phyloP scores from a whole-genome alignment of 2,797 vertebrate species.

The Bothrops alternatus region DNA sequence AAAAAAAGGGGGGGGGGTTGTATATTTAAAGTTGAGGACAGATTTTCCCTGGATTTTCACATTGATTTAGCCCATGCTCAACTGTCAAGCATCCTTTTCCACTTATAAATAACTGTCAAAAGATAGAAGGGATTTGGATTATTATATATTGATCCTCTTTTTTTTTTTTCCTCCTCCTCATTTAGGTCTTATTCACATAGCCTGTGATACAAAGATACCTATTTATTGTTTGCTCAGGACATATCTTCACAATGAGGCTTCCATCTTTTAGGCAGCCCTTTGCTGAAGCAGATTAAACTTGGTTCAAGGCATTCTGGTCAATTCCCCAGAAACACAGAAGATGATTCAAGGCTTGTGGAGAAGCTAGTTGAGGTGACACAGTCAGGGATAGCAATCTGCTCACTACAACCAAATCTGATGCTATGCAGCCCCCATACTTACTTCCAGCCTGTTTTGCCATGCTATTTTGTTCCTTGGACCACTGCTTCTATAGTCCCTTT shows the following conservation, averaged over 20 bases:
- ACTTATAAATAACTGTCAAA: background rate
- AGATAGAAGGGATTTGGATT: background rate
- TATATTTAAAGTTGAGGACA: background rate
- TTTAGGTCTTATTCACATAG: background rate
- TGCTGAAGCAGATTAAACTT: background rate
- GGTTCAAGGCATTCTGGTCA: background rate
- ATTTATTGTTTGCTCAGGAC: background rate
- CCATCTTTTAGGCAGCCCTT: background rate
- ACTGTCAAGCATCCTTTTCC: background rate
- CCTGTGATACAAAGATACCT: background rate
- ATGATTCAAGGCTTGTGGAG: background rate
- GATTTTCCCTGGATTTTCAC: background rate
- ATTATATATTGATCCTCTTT: background rate
- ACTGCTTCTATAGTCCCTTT: background rate
- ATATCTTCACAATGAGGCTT: background rate
- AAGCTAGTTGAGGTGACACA: background rate
- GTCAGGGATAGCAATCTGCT: background rate
- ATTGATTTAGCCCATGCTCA: background rate
- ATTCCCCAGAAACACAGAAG: background rate
- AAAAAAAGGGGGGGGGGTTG: background rate
- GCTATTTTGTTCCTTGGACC: background rate
- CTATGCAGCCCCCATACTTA: background rate
- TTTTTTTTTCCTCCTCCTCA: background rate
- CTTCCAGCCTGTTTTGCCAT: background rate
- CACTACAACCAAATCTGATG: background rate